Base-by-base conservation (phyloP, 2,797 vertebrate genomes). In the Trematomus bernacchii region DNA sequence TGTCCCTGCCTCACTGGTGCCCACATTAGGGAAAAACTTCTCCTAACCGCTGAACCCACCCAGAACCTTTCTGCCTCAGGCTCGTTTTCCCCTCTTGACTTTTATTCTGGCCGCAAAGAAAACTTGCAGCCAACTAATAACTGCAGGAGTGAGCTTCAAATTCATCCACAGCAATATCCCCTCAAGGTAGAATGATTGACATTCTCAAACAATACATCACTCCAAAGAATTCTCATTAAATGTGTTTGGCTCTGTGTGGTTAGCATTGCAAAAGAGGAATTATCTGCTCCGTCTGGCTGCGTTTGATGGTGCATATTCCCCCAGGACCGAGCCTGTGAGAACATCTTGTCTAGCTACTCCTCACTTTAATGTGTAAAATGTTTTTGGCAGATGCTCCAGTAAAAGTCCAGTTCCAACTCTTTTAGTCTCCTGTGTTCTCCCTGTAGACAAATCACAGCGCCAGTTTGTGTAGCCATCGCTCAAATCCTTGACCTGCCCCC, bases 361-460 rank as follows among this genome's bases (percentile, higher is more conserved):
- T 89, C 86, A 90, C 92, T 93, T 92, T 88, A 93, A 93, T 89
- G 89, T 92, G 92, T 91, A 83, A 94, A 94, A 92, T 93, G 87
- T 84, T 89, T 87, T 72, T 88, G 85, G 82, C 85, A 87, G 89
- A 86, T 82, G 87, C 84, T 89, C 74, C 80, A 76, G 82, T 83
- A 79, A 80, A 87, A 87, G 71, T 90, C 85, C 82, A 59, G 71
- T 66, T 64, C 85, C 87, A 81, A 78, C 84, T 87, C 75, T 42
- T 57, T 67, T 73, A 77, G 30, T 57, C 68, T 59, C 53, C 65
- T 44, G 14, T 11, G 14, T 44, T 75, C 55, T 87, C 80, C 85
- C 82, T 44, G 66, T n/a, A 82, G 87, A 91, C 81, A 85, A 87
- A 87, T 92, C 88, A 89, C 83, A 46, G 85, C 73, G 66, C 47